These are phyloP conservation scores for Sorex araneus DNA, from an alignment of 2,113 vertebrate genomes.

Conservation along the genomic window DNA sequence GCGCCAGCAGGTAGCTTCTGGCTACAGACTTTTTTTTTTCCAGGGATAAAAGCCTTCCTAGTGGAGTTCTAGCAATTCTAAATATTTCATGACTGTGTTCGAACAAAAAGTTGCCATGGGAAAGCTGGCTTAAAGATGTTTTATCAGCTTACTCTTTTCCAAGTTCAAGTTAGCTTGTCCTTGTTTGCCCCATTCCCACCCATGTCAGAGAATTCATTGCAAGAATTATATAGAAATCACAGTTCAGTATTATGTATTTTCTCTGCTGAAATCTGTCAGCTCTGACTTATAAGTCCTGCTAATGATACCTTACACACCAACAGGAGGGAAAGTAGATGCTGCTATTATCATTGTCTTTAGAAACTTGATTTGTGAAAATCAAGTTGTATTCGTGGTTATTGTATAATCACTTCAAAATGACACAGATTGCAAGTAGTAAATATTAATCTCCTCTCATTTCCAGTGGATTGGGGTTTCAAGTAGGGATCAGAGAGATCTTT, in stretches of 20 bases:
- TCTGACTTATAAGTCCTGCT: conserved; percentile 41
- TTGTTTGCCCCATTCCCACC: conserved; percentile 42
- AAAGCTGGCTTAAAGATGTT: conserved; percentile 55
- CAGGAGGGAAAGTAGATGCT: conserved; percentile 2
- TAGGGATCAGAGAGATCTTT: background rate
- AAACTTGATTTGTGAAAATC: conserved; percentile 39
- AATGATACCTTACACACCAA: background rate
- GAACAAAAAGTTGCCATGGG: conserved; percentile 74
- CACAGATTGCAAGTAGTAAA: conserved; percentile 16
- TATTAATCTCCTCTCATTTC: conserved; percentile 10
- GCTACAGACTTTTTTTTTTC: conserved; percentile 73
- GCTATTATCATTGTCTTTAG: background rate
- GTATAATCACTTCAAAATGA: background rate
- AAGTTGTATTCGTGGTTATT: conserved; percentile 34
- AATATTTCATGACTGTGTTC: conserved; percentile 80
- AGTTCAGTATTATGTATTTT: background rate
- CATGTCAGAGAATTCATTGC: background rate
- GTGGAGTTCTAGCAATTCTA: conserved; percentile 78
- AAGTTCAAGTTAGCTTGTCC: conserved; percentile 54
- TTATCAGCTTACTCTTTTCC: conserved; percentile 62
- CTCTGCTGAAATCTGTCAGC: conserved; percentile 29
- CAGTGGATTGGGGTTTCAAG: background rate
- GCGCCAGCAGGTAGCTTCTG: conserved; percentile 83
- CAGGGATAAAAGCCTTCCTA: conserved; percentile 83
- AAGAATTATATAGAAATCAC: conserved; percentile 52